These are phyloP conservation scores for Drosophila gunungcola DNA, from an alignment of 1,140 invertebrate species.

Conservation along the genomic window DNA sequence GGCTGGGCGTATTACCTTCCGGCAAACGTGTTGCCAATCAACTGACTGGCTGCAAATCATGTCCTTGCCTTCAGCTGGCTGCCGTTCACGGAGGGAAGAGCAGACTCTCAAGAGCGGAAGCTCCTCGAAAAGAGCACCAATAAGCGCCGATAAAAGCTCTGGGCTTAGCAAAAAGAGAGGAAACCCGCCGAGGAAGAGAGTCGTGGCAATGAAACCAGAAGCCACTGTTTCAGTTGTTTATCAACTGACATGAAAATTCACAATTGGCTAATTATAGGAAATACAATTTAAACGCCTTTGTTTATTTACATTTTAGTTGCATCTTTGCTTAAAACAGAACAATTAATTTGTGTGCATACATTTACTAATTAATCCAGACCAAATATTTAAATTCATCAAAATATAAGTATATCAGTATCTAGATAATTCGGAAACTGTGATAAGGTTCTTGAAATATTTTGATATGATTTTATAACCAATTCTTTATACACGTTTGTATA, in stretches of 20 bases:
- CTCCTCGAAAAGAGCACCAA: conserved; percentile 51
- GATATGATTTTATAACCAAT: too few species aligned
- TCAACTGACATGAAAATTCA: neutral
- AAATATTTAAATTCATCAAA: too few species aligned
- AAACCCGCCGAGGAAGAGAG: conserved; percentile 3
- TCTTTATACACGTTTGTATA: too few species aligned
- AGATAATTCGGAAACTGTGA: too few species aligned
- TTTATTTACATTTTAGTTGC: neutral
- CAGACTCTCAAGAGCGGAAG: conserved; percentile 37
- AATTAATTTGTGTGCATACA: neutral
- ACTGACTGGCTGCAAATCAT: conserved; percentile 75
- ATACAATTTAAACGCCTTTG: neutral
- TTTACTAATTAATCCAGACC: too few species aligned
- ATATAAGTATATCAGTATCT: too few species aligned
- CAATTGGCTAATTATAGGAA: conserved; percentile 6
- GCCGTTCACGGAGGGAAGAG: conserved; percentile 26
- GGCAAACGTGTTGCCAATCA: conserved; percentile 84
- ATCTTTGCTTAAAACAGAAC: neutral
- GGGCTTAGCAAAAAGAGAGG: conserved; percentile 14
- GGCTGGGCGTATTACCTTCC: conserved; percentile 70
- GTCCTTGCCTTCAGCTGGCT: conserved; percentile 51
- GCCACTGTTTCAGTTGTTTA: conserved; percentile 26
- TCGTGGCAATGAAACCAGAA: conserved; percentile 41
- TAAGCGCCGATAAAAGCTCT: conserved; percentile 58
- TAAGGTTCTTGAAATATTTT: too few species aligned